Base-by-base conservation (phyloP, 1,140 invertebrate species). In the Drosophila kurseongensis region DNA sequence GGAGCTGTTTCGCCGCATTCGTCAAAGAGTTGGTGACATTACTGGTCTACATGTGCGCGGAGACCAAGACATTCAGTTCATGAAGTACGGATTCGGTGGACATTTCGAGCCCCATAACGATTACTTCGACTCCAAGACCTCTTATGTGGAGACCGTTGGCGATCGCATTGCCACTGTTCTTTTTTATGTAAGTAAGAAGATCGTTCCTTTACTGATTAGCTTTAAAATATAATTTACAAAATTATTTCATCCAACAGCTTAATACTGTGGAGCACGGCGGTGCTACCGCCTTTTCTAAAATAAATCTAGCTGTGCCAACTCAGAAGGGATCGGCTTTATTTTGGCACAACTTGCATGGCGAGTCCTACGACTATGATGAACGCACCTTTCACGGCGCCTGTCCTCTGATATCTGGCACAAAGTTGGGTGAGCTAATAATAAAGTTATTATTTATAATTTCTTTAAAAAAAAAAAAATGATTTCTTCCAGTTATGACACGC, bases 111-210 rank as follows among this genome's bases (percentile, higher is more conserved):
- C 48, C 0, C 48, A 50, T 5, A n/a, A 16, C n/a, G 48, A 50
- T 27, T 50, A 32, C 10, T 50, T 50, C 4, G 8, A 29, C n/a
- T 14, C 27, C 1, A 29, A 14, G n/a, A 32, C 27, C 4, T 2
- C 8, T 4, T 50, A 9, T 0, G 14, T 35, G 4, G 27, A 32
- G 48, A 2, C 0, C n/a, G 29, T 14, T 5, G 48, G 48, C 27
- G 48, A 50, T 32, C 48, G 48, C 7, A 10, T 50, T 2, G 48
- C 48, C 29, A 50, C 48, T 8, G 45, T 48, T 14, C 48, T 50
- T 7, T 32, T 50, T 35, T 50, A 48, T 29, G 45, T 48, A 48
- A 29, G 10, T 12, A 10, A 36, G 36, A 36, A 36, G 8, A 36
- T 9, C 36, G 10, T 10, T 9, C 9, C 9, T 36, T 12, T 4